A percentile compares a stretch with the other conserved stretches of the same genome.
These are phyloP conservation scores for Carterocephalus palaemon DNA, from an alignment of 2,888 invertebrate species.

Conservation along the genomic window DNA sequence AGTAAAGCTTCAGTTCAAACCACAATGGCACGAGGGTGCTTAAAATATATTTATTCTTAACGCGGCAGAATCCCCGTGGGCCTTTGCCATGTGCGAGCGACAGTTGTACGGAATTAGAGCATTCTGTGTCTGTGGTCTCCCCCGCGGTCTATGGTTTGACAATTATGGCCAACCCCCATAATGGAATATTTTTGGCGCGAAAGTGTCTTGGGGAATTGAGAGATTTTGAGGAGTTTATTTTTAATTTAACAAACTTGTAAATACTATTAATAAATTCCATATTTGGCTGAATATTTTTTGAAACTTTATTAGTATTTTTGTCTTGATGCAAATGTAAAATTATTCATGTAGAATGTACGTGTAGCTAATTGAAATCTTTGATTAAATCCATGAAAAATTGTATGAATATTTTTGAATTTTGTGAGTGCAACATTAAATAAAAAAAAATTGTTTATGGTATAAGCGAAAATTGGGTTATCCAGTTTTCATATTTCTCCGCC, in stretches of 20 bases:
- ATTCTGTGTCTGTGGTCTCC: slow-evolving; percentile 41
- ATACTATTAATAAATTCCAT: no score
- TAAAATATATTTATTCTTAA: slow-evolving; percentile 10
- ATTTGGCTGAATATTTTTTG: no score
- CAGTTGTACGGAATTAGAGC: slow-evolving; percentile 47
- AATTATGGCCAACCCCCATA: slow-evolving; percentile 35
- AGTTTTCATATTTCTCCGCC: no score
- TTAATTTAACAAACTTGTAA: neutral
- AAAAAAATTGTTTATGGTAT: no score
- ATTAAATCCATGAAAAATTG: no score
- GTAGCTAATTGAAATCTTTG: no score
- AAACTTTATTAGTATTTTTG: no score
- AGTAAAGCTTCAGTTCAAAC: slow-evolving; percentile 1
- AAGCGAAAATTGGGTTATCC: no score
- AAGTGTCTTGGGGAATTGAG: slow-evolving; percentile 25
- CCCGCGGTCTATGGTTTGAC: slow-evolving; percentile 33
- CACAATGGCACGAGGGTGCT: slow-evolving; percentile 13
- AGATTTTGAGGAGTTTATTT: slow-evolving; percentile 7
- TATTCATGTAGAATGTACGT: no score
- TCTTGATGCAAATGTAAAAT: no score
- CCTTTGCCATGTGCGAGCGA: slow-evolving; percentile 45
- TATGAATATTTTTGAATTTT: no score
- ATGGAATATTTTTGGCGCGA: slow-evolving; percentile 44
- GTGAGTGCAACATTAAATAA: no score
- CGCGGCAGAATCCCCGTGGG: slow-evolving; percentile 51